Conservation (phyloP, 1,140 invertebrate species). For the Triops longicaudatus region DNA sequence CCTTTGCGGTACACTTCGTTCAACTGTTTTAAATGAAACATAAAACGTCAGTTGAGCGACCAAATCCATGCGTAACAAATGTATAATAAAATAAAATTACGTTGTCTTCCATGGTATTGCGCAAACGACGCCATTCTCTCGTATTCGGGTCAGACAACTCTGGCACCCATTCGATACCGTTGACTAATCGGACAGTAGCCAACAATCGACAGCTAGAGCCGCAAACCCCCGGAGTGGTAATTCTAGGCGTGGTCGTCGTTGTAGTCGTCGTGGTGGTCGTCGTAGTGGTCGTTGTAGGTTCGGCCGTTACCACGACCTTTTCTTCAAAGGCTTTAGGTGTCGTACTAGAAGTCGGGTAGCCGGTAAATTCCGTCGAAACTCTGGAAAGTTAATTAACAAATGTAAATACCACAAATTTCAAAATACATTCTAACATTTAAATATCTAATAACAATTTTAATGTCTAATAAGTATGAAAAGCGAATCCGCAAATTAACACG, state of each 20-base stretch:
- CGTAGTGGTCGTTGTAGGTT: constrained; percentile 40
- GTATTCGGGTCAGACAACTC: constrained; percentile 77
- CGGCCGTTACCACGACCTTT: constrained; percentile 42
- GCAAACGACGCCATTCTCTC: constrained; percentile 69
- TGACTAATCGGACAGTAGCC: constrained; percentile 71
- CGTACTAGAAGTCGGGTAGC: constrained; percentile 74
- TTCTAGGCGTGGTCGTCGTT: constrained; percentile 57
- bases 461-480: too few relatives aligned
- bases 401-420: too few relatives aligned
- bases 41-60: constrained; percentile 26
- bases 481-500: too few relatives aligned
- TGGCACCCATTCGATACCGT: constrained; percentile 66
- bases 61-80: constrained; percentile 9
- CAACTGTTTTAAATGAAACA: constrained; percentile 50
- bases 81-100: constrained; percentile 39
- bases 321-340: constrained; percentile 51
- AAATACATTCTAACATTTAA: too few relatives aligned
- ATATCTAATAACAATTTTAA: too few relatives aligned
- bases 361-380: constrained; percentile 76
- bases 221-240: constrained; percentile 72
- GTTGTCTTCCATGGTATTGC: constrained; percentile 48
- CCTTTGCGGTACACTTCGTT: constrained; percentile 67
- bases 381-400: constrained; percentile 42
- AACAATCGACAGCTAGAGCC: constrained; percentile 67
- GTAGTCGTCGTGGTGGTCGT: constrained; percentile 62